A percentile compares a stretch with the other conserved stretches of the same genome.
These are phyloP conservation scores for Lethenteron camtschaticum DNA, from an alignment of 2,113 vertebrate genomes.

Conservation along the genomic window DNA sequence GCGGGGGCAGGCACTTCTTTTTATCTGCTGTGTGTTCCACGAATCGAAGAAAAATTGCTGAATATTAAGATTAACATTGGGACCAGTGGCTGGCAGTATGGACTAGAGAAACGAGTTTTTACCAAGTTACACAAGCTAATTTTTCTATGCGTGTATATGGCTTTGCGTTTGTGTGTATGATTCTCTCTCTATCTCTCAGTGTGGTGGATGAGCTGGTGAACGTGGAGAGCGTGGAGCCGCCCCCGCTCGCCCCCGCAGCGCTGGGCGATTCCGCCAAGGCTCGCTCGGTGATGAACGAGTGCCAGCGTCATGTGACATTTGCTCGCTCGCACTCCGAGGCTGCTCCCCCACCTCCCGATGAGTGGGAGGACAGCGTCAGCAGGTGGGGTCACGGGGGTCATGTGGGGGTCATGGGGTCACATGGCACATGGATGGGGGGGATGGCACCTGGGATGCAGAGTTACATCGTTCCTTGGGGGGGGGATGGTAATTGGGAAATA, in stretches of 20 bases:
- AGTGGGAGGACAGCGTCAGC: constrained; percentile 92
- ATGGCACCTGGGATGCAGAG: not conserved
- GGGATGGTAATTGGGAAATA: too few species aligned
- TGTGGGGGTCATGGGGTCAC: not conserved
- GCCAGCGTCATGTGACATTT: constrained; percentile 77
- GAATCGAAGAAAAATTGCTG: too few species aligned
- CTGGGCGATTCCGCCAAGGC: constrained; percentile 93
- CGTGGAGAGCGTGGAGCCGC: constrained; percentile 64
- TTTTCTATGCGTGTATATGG: too few species aligned
- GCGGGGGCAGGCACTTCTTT: too few species aligned
- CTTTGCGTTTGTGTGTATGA: too few species aligned
- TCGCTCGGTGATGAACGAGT: constrained; percentile 83
- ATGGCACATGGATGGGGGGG: not conserved
- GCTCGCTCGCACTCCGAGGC: constrained; percentile 72
- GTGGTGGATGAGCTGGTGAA: constrained; percentile 58
- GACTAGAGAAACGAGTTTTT: too few species aligned
- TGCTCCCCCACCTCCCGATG: constrained; percentile 52
- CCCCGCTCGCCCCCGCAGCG: constrained; percentile 38
- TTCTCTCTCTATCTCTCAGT: constrained; percentile 20
- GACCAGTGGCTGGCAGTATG: too few species aligned
- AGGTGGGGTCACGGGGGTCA: constrained; percentile 26
- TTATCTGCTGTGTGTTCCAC: too few species aligned
- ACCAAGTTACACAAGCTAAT: too few species aligned
- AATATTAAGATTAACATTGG: too few species aligned
- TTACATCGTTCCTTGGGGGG: too few species aligned